Evolutionary conservation across 2,797 vertebrate genomes (phyloP).

Genomic region (Paedocypris micromegethes): DNA sequence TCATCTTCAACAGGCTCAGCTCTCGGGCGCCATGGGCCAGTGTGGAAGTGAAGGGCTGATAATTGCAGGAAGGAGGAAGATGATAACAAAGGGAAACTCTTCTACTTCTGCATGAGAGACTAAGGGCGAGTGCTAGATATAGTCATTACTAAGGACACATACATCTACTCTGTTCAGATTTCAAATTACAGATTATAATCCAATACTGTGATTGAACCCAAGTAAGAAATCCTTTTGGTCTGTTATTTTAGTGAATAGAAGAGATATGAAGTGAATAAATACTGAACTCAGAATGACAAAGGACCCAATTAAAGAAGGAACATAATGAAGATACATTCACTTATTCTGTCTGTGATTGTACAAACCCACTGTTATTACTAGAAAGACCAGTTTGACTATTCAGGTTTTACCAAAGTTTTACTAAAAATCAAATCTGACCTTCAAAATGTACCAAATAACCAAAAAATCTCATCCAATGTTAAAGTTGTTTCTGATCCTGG

Average conservation of each 20-base stretch:
- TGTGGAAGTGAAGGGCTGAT: constrained; percentile 73
- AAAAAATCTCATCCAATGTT: no score
- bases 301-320: constrained; percentile 28
- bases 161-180: constrained; percentile 55
- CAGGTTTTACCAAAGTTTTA: not conserved
- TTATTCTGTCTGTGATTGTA: constrained; percentile 6
- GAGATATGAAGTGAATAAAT: not conserved
- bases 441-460: no score
- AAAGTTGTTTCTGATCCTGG: no score
- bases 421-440: no score
- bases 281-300: constrained; percentile 6
- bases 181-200: constrained; percentile 71
- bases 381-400: not conserved
- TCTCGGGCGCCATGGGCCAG: constrained; percentile 72
- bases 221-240: constrained; percentile 23
- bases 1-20: constrained; percentile 65
- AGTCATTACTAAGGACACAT: constrained; percentile 60
- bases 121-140: constrained; percentile 66
- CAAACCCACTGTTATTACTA: not conserved
- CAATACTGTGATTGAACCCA: constrained; percentile 32
- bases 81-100: constrained; percentile 75
- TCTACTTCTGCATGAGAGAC: constrained; percentile 71
- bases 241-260: not conserved
- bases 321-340: constrained; percentile 7
- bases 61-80: constrained; percentile 61